Percentiles rank a stretch among this genome's conserved stretches.
These are phyloP conservation scores for Lagria hirta DNA, from an alignment of 2,888 invertebrate genomes.

Conservation along the genomic window DNA sequence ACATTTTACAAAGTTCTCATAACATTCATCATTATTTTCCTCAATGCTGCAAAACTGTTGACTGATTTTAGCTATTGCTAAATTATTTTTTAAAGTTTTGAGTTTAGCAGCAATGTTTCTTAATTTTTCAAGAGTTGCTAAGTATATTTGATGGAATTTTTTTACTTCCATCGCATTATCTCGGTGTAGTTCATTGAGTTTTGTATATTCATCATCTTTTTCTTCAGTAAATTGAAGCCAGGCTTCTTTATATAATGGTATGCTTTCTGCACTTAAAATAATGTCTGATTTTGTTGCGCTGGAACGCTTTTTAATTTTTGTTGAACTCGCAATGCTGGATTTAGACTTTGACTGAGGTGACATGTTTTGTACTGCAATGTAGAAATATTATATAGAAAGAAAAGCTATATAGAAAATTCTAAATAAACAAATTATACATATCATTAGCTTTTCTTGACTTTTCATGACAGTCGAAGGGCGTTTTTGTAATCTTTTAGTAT, in stretches of 20 bases:
- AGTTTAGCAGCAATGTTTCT: slow-evolving; percentile 26
- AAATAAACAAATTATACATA: neutral
- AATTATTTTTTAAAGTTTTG: slow-evolving; percentile 33
- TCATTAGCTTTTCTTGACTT: neutral
- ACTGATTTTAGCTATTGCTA: slow-evolving; percentile 25
- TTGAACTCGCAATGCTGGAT: slow-evolving; percentile 17
- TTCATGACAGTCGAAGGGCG: neutral
- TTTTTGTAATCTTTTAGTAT: too few species aligned
- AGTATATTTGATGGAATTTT: slow-evolving; percentile 29
- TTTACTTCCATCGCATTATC: slow-evolving; percentile 30
- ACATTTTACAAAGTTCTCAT: slow-evolving; percentile 17
- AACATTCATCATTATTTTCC: slow-evolving; percentile 15
- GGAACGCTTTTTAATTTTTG: too few species aligned
- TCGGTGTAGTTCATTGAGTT: slow-evolving; percentile 26
- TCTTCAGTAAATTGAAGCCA: slow-evolving; percentile 34
- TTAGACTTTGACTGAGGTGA: slow-evolving; percentile 1
- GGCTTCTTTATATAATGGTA: slow-evolving; percentile 35
- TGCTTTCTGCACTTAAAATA: too few species aligned
- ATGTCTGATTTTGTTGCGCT: too few species aligned
- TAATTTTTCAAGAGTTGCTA: slow-evolving; percentile 31
- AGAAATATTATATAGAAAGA: neutral
- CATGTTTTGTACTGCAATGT: neutral
- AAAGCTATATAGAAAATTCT: neutral
- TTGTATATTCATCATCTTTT: slow-evolving; percentile 27
- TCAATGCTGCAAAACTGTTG: slow-evolving; percentile 25